Evolutionary conservation across 2,797 vertebrate genomes (phyloP).

Genomic region (Catamblyrhynchus diadema): DNA sequence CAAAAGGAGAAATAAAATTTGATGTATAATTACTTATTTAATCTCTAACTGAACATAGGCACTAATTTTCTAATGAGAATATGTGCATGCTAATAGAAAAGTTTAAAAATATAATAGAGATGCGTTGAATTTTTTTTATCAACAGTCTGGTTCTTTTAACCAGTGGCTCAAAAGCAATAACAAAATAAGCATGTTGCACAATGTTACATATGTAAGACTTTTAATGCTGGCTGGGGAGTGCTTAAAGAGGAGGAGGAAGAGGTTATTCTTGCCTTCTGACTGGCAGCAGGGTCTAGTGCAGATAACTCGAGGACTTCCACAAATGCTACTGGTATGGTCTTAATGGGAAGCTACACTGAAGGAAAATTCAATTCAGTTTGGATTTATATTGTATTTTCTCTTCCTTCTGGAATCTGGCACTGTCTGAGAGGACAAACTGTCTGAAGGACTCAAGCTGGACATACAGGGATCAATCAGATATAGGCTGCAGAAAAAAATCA

Average conservation of each 20-base stretch:
- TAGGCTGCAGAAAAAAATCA: neutral
- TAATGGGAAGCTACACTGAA: slow-evolving; percentile 38
- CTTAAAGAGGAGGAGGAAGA: neutral
- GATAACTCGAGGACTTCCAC: neutral
- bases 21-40: neutral
- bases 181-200: neutral
- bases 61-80: neutral
- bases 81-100: neutral
- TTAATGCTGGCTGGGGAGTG: neutral
- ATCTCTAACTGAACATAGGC: neutral
- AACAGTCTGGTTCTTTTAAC: neutral
- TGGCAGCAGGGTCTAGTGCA: neutral
- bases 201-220: neutral
- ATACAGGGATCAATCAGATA: neutral
- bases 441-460: neutral
- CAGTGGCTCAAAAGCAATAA: neutral
- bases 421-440: neutral
- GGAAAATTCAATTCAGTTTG: slow-evolving; percentile 50
- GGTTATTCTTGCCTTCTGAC: neutral
- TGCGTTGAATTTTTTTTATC: neutral
- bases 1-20: neutral
- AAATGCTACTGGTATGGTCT: neutral
- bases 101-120: neutral
- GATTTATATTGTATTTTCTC: slow-evolving; percentile 41
- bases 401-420: neutral